Conservation (phyloP, 2,113 vertebrate genomes). For the Motacilla alba region DNA sequence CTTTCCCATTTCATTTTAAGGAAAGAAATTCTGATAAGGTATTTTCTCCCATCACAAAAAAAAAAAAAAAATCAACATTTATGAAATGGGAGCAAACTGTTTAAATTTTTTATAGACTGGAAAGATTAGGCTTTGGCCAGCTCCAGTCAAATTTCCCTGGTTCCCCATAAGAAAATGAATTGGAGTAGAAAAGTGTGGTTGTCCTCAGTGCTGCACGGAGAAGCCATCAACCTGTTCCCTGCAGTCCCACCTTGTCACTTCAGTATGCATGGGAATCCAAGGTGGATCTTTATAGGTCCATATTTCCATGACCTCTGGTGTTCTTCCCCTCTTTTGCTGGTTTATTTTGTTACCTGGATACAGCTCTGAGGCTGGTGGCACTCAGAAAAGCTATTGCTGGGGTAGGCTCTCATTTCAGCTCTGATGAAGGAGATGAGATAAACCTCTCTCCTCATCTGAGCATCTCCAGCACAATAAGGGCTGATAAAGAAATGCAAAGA, state of each 20-base stretch:
- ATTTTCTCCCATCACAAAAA: background rate
- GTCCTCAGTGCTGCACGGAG: background rate
- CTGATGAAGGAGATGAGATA: constrained; percentile 3
- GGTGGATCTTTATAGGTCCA: background rate
- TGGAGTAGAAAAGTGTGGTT: background rate
- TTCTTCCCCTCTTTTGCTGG: background rate
- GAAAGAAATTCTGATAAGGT: background rate
- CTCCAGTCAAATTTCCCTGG: constrained; percentile 36
- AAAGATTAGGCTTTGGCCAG: constrained; percentile 20
- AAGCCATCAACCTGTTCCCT: constrained; percentile 2
- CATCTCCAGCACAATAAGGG: background rate
- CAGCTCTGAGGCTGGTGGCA: background rate
- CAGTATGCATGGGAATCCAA: background rate
- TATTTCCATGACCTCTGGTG: background rate
- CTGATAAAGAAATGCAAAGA: constrained; percentile 1
- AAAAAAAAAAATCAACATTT: constrained; percentile 15
- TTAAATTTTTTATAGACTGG: constrained; percentile 55
- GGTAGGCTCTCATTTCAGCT: background rate
- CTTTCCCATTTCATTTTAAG: background rate
- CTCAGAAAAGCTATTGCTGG: background rate
- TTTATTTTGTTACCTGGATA: constrained; percentile 34
- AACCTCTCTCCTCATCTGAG: background rate
- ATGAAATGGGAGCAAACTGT: constrained; percentile 31
- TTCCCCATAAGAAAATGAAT: constrained; percentile 42
- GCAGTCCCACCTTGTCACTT: constrained; percentile 19